Evolutionary conservation across 2,888 invertebrate genomes (phyloP).

Genomic region (Acholoe squamosa): DNA sequence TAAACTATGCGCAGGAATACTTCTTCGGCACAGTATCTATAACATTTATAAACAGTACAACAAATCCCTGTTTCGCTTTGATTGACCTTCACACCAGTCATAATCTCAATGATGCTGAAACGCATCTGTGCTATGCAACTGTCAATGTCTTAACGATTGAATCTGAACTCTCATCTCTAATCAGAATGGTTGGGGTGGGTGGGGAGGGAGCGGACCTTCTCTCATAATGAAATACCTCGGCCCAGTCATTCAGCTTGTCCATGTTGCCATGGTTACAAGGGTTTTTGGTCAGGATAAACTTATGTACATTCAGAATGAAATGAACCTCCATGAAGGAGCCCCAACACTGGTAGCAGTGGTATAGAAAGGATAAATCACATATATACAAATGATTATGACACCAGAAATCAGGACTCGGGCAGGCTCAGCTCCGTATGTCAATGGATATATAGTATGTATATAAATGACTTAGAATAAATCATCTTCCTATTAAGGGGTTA

Average conservation of each 20-base stretch:
- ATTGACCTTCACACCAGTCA: conserved; percentile 17
- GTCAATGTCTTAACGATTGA: conserved; percentile 12
- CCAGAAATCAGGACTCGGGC: conserved; percentile 29
- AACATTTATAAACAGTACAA: conserved; percentile 25
- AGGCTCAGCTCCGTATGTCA: not conserved
- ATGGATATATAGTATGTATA: conserved; percentile 54
- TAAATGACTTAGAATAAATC: conserved; percentile 56
- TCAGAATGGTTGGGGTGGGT: conserved; percentile 5
- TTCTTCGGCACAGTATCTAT: not conserved
- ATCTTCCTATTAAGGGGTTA: conserved; percentile 51
- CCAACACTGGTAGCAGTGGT: conserved; percentile 42
- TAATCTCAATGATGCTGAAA: conserved; percentile 36
- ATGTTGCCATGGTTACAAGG: conserved; percentile 28
- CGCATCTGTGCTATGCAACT: conserved; percentile 14
- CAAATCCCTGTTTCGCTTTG: conserved; percentile 8
- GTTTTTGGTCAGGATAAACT: conserved; percentile 50
- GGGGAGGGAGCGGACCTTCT: not conserved
- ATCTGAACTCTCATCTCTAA: not conserved
- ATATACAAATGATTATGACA: conserved; percentile 45
- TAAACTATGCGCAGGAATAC: not conserved
- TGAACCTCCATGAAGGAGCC: not conserved
- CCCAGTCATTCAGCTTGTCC: conserved; percentile 30
- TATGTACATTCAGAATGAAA: conserved; percentile 55
- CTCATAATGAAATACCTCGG: not conserved
- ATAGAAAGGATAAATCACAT: conserved; percentile 57